These are phyloP conservation scores for Macquaria australasica DNA, from an alignment of 2,113 vertebrate genomes.

Conservation along the genomic window DNA sequence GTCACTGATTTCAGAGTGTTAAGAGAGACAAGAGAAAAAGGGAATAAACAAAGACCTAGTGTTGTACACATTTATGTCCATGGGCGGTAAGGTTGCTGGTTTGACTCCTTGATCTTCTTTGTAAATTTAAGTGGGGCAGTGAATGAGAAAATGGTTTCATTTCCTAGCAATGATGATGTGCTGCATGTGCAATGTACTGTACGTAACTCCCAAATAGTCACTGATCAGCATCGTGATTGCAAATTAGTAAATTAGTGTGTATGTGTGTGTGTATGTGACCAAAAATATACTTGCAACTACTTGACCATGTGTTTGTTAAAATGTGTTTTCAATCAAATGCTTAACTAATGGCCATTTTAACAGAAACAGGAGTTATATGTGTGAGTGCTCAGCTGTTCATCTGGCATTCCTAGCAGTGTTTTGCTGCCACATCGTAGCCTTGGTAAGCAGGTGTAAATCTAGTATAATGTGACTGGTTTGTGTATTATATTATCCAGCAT, in stretches of 20 bases:
- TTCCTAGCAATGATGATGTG: not conserved
- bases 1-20: constrained; percentile 44
- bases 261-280: not conserved
- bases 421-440: constrained; percentile 10
- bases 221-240: not conserved
- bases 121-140: not conserved
- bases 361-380: not conserved
- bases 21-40: constrained; percentile 11
- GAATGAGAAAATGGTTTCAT: not conserved
- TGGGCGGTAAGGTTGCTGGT: not conserved
- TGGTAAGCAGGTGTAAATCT: constrained; percentile 41
- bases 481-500: constrained; percentile 33
- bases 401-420: constrained; percentile 9
- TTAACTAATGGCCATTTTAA: constrained; percentile 3
- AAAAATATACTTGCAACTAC: not conserved
- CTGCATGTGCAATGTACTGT: not conserved
- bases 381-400: not conserved
- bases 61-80: not conserved
- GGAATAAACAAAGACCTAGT: not conserved
- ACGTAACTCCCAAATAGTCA: not conserved
- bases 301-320: not conserved
- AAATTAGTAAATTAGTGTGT: not conserved
- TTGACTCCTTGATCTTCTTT: not conserved
- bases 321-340: constrained; percentile 4
- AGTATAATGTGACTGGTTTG: constrained; percentile 31